Percentiles rank a stretch among this genome's conserved stretches.
These are phyloP conservation scores for Indicator indicator DNA, from an alignment of 2,113 vertebrate genomes.

Conservation along the genomic window DNA sequence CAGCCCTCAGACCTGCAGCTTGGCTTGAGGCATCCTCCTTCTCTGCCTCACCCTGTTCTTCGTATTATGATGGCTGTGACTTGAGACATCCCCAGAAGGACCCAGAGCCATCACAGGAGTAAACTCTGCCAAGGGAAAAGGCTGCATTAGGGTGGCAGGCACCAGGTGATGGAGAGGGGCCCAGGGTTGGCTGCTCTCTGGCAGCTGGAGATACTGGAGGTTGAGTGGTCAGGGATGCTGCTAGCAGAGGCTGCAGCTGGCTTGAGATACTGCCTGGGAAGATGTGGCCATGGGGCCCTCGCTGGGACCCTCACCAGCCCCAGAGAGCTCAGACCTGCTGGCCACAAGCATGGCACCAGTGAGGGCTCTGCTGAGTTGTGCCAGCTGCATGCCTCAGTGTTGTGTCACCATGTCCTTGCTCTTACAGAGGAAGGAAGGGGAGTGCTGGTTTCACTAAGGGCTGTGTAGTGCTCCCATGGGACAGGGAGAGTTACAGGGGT, in stretches of 20 bases:
- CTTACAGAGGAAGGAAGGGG: fast-evolving
- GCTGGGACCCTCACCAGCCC: neutral
- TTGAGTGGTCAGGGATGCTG: neutral
- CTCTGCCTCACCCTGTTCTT: fast-evolving
- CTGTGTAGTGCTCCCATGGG: fast-evolving
- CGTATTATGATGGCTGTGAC: fast-evolving
- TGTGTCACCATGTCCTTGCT: neutral
- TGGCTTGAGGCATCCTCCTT: neutral
- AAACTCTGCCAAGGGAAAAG: neutral
- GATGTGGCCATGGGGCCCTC: fast-evolving
- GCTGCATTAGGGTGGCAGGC: neutral
- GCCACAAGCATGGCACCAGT: fast-evolving
- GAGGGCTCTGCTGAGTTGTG: neutral
- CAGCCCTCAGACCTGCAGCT: neutral
- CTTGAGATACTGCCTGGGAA: neutral
- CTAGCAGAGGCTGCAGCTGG: neutral
- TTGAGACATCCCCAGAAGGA: neutral
- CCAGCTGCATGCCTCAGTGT: fast-evolving
- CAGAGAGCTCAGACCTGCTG: fast-evolving
- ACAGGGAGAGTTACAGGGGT: fast-evolving
- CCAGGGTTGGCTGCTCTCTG: neutral
- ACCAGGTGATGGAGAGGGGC: neutral
- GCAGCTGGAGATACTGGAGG: neutral
- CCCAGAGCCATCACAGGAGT: neutral
- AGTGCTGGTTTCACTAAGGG: fast-evolving